Conservation (phyloP, 2,888 invertebrate species). For the Girardia tigrina region DNA sequence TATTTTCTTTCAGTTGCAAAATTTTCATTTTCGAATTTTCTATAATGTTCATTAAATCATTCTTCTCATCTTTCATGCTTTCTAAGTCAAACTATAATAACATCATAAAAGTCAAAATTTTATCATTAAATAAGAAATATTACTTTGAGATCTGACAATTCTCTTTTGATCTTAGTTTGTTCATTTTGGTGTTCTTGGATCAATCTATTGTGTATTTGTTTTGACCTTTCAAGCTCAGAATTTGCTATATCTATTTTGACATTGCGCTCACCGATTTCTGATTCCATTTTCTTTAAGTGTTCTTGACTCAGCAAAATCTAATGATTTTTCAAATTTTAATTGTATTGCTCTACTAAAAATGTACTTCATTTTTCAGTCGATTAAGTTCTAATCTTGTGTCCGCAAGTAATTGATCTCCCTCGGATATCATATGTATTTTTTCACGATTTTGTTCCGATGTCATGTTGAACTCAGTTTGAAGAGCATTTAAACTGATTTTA, state of each 20-base stretch:
- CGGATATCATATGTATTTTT: neutral
- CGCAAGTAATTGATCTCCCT: slow-evolving; percentile 1
- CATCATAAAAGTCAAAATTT: neutral
- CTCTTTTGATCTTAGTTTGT: neutral
- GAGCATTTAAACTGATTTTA: neutral
- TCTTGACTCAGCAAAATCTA: slow-evolving; percentile 4
- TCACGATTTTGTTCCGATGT: slow-evolving; percentile 10
- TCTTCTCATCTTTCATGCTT: neutral
- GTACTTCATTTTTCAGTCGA: slow-evolving; percentile 4
- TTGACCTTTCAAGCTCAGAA: neutral
- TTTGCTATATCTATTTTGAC: neutral
- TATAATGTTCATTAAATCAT: neutral
- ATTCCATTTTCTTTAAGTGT: slow-evolving; percentile 8
- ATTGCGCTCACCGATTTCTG: neutral
- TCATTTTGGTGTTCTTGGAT: slow-evolving; percentile 2
- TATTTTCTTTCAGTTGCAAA: neutral
- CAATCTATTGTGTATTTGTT: neutral
- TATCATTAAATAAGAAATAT: neutral
- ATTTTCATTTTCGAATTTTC: slow-evolving; percentile 16
- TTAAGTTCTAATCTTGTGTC: neutral
- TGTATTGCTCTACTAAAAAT: neutral
- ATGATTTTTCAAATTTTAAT: too few species aligned
- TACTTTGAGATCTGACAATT: neutral
- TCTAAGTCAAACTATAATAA: neutral
- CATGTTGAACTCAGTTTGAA: neutral